Conservation (phyloP, 2,888 invertebrate genomes). For the Meloe dianella region DNA sequence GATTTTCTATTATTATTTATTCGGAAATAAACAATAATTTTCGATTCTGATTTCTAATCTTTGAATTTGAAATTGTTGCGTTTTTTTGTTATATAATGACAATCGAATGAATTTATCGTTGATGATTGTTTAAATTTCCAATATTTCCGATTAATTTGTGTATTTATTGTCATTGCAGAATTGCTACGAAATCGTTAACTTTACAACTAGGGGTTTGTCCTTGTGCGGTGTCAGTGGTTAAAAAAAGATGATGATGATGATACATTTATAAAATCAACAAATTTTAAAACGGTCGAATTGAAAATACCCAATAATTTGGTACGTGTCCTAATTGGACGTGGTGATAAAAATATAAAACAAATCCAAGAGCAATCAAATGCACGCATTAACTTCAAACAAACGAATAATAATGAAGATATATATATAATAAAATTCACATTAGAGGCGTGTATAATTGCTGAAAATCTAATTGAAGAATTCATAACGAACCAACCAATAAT, state of each 20-base stretch:
- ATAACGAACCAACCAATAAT: slow-evolving; percentile 71
- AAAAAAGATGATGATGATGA: slow-evolving; percentile 66
- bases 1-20: too few relatives aligned
- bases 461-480: slow-evolving; percentile 72
- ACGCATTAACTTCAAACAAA: slow-evolving; percentile 63
- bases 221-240: slow-evolving; percentile 73
- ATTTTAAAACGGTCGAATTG: slow-evolving; percentile 64
- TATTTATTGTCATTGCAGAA: slow-evolving; percentile 41
- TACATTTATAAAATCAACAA: slow-evolving; percentile 45
- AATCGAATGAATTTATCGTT: too few relatives aligned
- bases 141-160: too few relatives aligned
- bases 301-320: slow-evolving; percentile 69
- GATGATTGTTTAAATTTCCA: too few relatives aligned
- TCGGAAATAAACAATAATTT: too few relatives aligned
- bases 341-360: slow-evolving; percentile 76
- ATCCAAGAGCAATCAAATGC: slow-evolving; percentile 78
- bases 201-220: slow-evolving; percentile 70
- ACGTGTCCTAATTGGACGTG: slow-evolving; percentile 74
- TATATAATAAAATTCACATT: slow-evolving; percentile 72
- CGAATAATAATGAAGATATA: slow-evolving; percentile 67
- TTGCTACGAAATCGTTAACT: slow-evolving; percentile 54
- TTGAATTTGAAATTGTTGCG: too few relatives aligned
- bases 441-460: slow-evolving; percentile 74
- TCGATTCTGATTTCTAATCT: too few relatives aligned
- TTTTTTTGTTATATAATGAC: too few relatives aligned